A percentile compares a stretch with the other conserved stretches of the same genome.
phyloP scores from a whole-genome alignment of 2,113 vertebrate species.

The Nycticryphes semicollaris region DNA sequence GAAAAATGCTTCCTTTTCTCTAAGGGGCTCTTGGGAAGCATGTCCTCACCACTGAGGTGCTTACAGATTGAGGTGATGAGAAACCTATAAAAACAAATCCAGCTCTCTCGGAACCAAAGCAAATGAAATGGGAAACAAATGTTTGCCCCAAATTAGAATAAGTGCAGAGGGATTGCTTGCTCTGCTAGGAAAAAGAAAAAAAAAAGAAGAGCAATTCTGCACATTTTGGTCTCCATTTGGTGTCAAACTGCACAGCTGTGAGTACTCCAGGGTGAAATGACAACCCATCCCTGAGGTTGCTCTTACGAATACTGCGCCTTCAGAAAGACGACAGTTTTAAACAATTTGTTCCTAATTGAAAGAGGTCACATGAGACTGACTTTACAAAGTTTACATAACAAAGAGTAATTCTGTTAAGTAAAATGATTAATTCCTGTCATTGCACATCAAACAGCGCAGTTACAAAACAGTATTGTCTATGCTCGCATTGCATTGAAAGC shows the following conservation, averaged over 20 bases:
- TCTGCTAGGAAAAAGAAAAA: background rate
- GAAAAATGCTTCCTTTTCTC: conserved; percentile 13
- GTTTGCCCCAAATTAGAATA: background rate
- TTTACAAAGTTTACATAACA: conserved; percentile 86
- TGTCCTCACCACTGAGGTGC: background rate
- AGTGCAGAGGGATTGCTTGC: background rate
- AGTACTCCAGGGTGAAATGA: conserved; percentile 62
- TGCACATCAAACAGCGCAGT: conserved; percentile 81
- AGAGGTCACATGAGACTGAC: conserved; percentile 76
- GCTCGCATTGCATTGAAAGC: conserved; percentile 60
- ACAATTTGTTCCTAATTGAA: conserved; percentile 72
- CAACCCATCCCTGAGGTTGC: conserved; percentile 67
- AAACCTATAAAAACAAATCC: conserved; percentile 13
- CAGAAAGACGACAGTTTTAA: conserved; percentile 73
- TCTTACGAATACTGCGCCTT: conserved; percentile 70
- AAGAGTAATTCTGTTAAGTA: conserved; percentile 81
- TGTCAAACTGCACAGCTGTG: conserved; percentile 14
- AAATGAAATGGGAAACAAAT: conserved; percentile 56
- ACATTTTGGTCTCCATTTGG: conserved; percentile 36
- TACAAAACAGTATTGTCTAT: conserved; percentile 86
- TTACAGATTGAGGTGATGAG: background rate
- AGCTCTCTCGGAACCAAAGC: background rate
- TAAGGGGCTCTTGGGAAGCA: background rate
- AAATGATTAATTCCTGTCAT: conserved; percentile 82
- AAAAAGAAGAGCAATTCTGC: background rate